Base-by-base conservation (phyloP, 2,797 vertebrate species). In the Alectoris magna region DNA sequence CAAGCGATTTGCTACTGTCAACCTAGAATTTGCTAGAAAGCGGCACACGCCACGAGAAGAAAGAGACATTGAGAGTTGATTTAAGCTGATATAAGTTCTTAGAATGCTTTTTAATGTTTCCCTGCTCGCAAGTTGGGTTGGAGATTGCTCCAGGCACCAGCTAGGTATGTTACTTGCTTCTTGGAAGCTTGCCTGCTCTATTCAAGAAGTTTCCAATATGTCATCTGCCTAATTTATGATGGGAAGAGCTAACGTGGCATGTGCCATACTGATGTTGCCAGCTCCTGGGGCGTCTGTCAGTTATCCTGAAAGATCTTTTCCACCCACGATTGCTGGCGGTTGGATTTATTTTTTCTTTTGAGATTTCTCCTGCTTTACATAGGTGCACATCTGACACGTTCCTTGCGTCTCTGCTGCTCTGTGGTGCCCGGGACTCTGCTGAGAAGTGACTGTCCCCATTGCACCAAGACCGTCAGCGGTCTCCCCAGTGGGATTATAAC, bases 171-270 rank as follows among this genome's bases (percentile, higher is more conserved):
- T 75, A 49, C 64, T 67, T 10, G 49, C 23, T 60, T 49, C 36
- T 77, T 58, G 4, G 31, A 29, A 66, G 41, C 0, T 0, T 51
- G 68, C 58, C 67, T 81, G 0, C 0, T 0, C 34, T 48, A 1
- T 13, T 12, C 9, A 8, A 59, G 62, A 56, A n/a, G 19, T 62
- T 88, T 91, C 43, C 79, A 68, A 0, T 51, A 4, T 0, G 2
- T 23, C 51, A 34, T 67, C 69, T 68, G 31, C 49, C 66, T 62
- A 3, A 38, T 68, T 80, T 71, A n/a, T 63, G 49, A 63, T 44
- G 16, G 31, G 66, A 36, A 44, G 76, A 81, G 21, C 38, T 59
- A 29, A 36, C 3, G 0, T 41, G 34, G 46, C 29, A 10, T 14
- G 34, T 19, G 8, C 80, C 22, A 1, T 34, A 66, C 27, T 2